These are phyloP conservation scores for Rousettus leschenaultii DNA, from an alignment of 2,113 vertebrate genomes.

Conservation along the genomic window DNA sequence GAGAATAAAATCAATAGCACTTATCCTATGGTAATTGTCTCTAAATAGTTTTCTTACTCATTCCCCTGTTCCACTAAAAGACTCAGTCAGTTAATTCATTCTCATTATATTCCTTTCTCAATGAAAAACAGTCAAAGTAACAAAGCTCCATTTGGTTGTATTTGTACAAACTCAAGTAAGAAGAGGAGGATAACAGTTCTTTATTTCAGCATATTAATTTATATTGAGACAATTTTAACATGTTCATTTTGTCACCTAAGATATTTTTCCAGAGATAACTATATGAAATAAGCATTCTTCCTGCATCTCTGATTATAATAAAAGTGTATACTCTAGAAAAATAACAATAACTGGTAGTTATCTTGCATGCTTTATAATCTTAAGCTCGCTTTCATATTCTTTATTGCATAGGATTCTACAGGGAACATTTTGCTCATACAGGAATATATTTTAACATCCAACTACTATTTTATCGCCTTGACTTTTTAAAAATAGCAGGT, in stretches of 20 bases:
- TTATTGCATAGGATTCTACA: background rate
- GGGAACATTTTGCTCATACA: background rate
- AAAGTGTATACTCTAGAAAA: background rate
- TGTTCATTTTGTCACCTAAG: background rate
- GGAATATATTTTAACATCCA: background rate
- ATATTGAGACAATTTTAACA: background rate
- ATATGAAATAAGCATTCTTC: background rate
- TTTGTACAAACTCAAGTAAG: background rate
- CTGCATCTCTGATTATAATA: background rate
- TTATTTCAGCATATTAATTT: background rate
- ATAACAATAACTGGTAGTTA: background rate
- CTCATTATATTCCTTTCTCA: background rate
- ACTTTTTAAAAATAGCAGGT: conserved; percentile 11
- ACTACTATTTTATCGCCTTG: background rate
- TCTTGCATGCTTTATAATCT: background rate
- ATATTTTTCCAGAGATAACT: background rate
- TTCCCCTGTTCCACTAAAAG: background rate
- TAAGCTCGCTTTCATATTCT: conserved; percentile 6
- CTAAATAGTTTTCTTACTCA: background rate
- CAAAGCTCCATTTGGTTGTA: background rate
- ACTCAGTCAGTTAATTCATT: background rate
- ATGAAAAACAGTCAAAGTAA: background rate
- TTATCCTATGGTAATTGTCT: background rate
- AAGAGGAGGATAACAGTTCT: background rate
- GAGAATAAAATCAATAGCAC: background rate